phyloP scores from a whole-genome alignment of 2,797 vertebrate species.

The Gymnopithys bicolor region DNA sequence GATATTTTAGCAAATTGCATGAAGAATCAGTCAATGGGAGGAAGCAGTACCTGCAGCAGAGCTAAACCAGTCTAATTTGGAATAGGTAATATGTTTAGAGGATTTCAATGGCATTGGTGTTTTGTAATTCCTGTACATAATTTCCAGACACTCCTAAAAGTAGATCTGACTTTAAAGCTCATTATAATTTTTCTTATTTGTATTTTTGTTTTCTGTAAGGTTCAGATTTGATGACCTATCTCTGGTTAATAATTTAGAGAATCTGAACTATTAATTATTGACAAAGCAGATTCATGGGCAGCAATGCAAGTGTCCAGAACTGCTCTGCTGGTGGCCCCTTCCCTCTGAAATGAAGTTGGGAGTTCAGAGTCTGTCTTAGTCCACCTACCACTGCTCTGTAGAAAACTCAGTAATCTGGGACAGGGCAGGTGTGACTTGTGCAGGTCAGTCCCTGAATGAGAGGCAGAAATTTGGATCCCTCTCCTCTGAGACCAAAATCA shows the following conservation, averaged over 20 bases:
- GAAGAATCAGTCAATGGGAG: background rate
- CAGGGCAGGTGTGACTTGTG: background rate
- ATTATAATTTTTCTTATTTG: background rate
- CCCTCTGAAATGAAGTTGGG: background rate
- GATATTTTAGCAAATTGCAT: background rate
- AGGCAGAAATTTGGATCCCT: background rate
- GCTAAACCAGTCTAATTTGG: background rate
- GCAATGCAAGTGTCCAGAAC: background rate
- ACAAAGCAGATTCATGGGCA: background rate
- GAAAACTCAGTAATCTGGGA: constrained; percentile 12
- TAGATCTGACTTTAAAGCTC: background rate
- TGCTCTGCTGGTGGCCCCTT: background rate
- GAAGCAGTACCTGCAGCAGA: background rate
- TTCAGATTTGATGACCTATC: background rate
- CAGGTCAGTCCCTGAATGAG: background rate
- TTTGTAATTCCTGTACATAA: background rate
- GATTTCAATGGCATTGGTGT: background rate
- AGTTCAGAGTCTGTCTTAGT: background rate
- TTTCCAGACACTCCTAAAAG: background rate
- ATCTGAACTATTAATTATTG: background rate
- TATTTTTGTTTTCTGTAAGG: background rate
- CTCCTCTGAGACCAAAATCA: background rate
- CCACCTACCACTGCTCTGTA: background rate
- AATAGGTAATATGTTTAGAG: background rate
- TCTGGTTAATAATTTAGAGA: background rate